Base-by-base conservation (phyloP, 2,113 vertebrate genomes). In the Plestiodon gilberti region DNA sequence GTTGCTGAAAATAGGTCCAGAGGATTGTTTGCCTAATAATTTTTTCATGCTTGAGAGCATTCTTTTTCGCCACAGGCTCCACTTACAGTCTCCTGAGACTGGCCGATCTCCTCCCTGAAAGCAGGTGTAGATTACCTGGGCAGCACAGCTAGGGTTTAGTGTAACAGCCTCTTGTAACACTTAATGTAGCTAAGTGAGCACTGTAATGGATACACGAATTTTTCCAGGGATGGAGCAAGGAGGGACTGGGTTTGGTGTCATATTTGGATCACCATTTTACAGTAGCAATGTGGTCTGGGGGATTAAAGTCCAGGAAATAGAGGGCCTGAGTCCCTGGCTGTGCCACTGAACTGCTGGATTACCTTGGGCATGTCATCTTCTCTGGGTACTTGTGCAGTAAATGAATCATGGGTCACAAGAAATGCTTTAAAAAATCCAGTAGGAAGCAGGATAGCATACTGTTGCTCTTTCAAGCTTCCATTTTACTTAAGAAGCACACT, bases 41-140 rank as follows among this genome's bases (percentile, higher is more conserved):
- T 95, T 84, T 95, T 96, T 96, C 89, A 95, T 95, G 94, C 64
- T 30, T 0, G 83, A 87, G 92, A 87, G 92, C 79, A 87, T 89
- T 88, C 81, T 4, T 82, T 92, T 83, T 52, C 83, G 88, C 69
- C 73, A 0, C 4, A 55, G 75, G 93, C 78, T 95, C 94, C 38
- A 0, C 81, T 95, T 94, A 92, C 95, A 87, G 0, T 4, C 18
- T 3, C 15, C 70, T 67, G 64, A 0, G 89, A 67, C 25, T 69
- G 69, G n/a, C 67, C n/a, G 86, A 82, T 65, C 87, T 88, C 70
- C 87, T 84, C 59, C 11, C 88, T 84, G 84, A 17, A 83, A 61
- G 55, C 65, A 13, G 82, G 91, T 86, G 83, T 87, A 71, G 86
- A 86, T 93, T 93, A 93, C 93, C 20, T 81, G 65, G 40, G 61